phyloP scores from a whole-genome alignment of 2,797 vertebrate genomes.

The Macropodus opercularis region DNA sequence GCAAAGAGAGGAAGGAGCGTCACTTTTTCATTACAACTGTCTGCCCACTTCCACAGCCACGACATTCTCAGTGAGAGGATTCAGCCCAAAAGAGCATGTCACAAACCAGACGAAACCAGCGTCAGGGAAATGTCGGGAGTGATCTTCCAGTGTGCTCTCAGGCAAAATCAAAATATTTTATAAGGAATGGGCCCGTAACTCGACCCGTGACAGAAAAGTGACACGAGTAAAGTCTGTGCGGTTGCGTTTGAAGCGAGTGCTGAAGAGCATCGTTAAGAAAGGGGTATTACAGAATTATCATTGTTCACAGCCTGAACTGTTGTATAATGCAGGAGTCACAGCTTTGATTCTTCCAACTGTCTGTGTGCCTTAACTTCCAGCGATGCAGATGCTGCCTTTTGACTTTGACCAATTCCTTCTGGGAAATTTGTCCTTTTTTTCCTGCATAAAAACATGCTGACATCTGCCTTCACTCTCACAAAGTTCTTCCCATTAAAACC shows the following conservation, averaged over 20 bases:
- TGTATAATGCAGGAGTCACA: slow-evolving; percentile 62
- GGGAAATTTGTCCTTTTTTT: slow-evolving; percentile 52
- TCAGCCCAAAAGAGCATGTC: slow-evolving; percentile 18
- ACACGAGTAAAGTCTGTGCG: slow-evolving; percentile 21
- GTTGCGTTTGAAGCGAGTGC: slow-evolving; percentile 31
- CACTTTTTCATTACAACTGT: slow-evolving; percentile 37
- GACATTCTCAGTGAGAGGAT: slow-evolving; percentile 7
- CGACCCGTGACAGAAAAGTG: slow-evolving; percentile 33
- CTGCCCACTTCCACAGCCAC: slow-evolving; percentile 21
- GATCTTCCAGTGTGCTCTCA: slow-evolving; percentile 5
- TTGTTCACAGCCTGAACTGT: slow-evolving; percentile 54
- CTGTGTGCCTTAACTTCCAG: slow-evolving; percentile 54
- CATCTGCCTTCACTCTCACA: slow-evolving; percentile 40
- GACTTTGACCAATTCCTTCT: slow-evolving; percentile 49
- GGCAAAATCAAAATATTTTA: slow-evolving; percentile 31
- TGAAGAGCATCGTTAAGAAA: slow-evolving; percentile 44
- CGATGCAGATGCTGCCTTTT: slow-evolving; percentile 45
- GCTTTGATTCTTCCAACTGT: slow-evolving; percentile 63
- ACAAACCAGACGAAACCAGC: slow-evolving; percentile 19
- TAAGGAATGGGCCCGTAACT: slow-evolving; percentile 5
- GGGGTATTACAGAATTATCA: slow-evolving; percentile 59
- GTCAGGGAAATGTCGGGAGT: slow-evolving; percentile 4
- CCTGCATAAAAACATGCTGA: slow-evolving; percentile 56
- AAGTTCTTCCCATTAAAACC: slow-evolving; percentile 20
- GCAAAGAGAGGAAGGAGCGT: not conserved